Percentiles rank a stretch among this genome's conserved stretches.
Conservation (phyloP, 2,113 vertebrate species). For the Rhynchomys soricoides region DNA sequence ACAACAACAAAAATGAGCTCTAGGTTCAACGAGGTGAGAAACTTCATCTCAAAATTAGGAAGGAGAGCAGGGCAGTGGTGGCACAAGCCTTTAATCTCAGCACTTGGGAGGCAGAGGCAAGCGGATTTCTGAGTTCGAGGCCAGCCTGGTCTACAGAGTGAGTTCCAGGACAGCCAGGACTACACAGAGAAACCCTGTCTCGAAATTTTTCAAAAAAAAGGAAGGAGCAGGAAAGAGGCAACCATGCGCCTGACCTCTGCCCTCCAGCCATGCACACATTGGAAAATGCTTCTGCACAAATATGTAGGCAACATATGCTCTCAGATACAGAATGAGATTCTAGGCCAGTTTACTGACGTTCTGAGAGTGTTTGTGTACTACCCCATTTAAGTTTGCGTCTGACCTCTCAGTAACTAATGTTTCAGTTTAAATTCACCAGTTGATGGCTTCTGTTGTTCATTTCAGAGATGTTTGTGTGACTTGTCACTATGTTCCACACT, state of each 20-base stretch:
- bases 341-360: not conserved
- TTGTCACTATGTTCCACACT: not conserved
- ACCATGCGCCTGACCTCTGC: accelerated
- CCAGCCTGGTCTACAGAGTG: no score
- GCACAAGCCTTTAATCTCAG: no score
- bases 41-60: not conserved
- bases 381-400: not conserved
- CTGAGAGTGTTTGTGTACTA: slow-evolving; percentile 23
- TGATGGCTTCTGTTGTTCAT: not conserved
- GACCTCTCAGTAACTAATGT: slow-evolving; percentile 33
- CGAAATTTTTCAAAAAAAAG: no score
- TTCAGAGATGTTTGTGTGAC: not conserved
- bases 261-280: not conserved
- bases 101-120: no score
- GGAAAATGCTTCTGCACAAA: not conserved
- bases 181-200: no score
- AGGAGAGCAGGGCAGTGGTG: no score
- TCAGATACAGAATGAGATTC: not conserved
- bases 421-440: not conserved
- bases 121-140: no score
- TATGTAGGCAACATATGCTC: not conserved
- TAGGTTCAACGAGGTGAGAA: not conserved
- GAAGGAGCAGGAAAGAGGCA: not conserved
- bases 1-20: not conserved
- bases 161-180: no score